Percentiles rank a stretch among this genome's conserved stretches.
phyloP scores from a whole-genome alignment of 2,797 vertebrate genomes.

The Amblyopsis hoosieri region DNA sequence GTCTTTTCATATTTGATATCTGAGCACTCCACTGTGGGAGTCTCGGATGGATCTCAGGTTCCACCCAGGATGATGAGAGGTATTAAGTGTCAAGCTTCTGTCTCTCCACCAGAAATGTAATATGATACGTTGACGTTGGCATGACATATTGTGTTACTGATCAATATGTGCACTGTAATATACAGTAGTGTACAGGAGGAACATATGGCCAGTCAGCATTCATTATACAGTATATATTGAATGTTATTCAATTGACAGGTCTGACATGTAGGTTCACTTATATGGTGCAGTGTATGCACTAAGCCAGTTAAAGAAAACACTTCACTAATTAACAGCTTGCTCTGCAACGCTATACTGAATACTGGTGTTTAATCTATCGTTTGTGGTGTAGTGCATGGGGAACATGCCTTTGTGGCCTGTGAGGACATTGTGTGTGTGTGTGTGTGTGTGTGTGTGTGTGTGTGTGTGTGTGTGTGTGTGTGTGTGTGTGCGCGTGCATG shows the following conservation, averaged over 20 bases:
- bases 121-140: constrained; percentile 10
- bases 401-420: constrained; percentile 19
- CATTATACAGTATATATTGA: constrained; percentile 4
- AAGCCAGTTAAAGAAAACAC: constrained; percentile 9
- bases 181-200: constrained; percentile 16
- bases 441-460: constrained; percentile 62
- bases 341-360: constrained; percentile 60
- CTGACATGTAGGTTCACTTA: constrained; percentile 33
- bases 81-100: constrained; percentile 16
- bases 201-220: constrained; percentile 23
- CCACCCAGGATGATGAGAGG: constrained; percentile 31
- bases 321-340: constrained; percentile 69
- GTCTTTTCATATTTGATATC: constrained; percentile 79
- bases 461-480: constrained; percentile 6
- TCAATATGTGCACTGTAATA: constrained; percentile 18
- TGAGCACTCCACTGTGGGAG: constrained; percentile 58
- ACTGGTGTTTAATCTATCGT: constrained; percentile 77
- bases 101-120: constrained; percentile 21
- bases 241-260: constrained; percentile 14
- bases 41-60: constrained; percentile 43
- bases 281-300: too few relatives aligned
- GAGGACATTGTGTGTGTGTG: constrained; percentile 2
- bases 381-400: constrained; percentile 75
- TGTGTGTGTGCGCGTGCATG: constrained; percentile 64
- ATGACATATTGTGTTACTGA: constrained; percentile 16